Percentiles rank a stretch among this genome's conserved stretches.
phyloP scores from a whole-genome alignment of 2,888 invertebrate genomes.

The Lomographa bimaculata region DNA sequence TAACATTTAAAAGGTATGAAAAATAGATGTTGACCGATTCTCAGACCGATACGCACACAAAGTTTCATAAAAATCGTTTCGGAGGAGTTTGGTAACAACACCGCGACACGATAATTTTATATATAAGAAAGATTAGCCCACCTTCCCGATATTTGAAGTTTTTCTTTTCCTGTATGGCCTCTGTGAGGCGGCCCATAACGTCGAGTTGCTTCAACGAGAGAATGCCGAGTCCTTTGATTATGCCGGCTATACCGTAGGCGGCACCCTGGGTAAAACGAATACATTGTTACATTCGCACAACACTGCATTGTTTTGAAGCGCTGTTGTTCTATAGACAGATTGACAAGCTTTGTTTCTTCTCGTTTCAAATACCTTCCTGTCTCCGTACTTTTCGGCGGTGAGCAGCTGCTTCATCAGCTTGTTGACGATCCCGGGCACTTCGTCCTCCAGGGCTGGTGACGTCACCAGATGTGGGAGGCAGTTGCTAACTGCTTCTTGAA shows the following conservation, averaged over 20 bases:
- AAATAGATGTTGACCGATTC: no score
- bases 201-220: slow-evolving; percentile 96
- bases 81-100: no score
- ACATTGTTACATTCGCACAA: no score
- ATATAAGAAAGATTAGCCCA: no score
- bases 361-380: slow-evolving; percentile 86
- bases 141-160: slow-evolving; percentile 97
- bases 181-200: slow-evolving; percentile 96
- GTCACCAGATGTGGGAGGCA: slow-evolving; percentile 95
- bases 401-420: slow-evolving; percentile 93
- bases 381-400: slow-evolving; percentile 96
- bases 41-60: no score
- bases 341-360: no score
- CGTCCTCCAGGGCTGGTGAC: slow-evolving; percentile 93
- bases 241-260: slow-evolving; percentile 98
- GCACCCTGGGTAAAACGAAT: slow-evolving; percentile 90
- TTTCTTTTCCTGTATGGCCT: slow-evolving; percentile 98
- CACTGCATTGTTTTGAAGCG: no score
- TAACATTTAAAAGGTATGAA: no score
- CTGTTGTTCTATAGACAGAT: no score
- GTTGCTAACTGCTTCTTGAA: slow-evolving; percentile 98
- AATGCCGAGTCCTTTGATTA: slow-evolving; percentile 98
- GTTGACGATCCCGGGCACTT: slow-evolving; percentile 94
- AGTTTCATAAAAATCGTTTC: no score
- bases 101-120: no score